Evolutionary conservation across 1,140 invertebrate genomes (phyloP), one percentile per base, ranked within the genome.

Genomic region (Papilio helenus): DNA sequence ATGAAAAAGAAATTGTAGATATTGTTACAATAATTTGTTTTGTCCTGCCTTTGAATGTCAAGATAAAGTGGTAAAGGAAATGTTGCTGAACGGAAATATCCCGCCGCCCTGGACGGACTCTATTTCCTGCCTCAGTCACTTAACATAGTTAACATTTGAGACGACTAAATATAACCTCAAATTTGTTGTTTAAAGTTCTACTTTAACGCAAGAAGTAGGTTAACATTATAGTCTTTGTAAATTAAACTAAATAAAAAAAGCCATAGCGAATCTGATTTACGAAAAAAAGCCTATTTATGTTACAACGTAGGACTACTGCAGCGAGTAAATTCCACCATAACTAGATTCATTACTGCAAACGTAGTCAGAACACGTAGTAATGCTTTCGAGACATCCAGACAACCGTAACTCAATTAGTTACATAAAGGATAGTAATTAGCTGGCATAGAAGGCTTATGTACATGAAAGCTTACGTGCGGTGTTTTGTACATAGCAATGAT

Each of bases 401-500:
- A 68, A 68, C 61, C 61, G 61, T 68, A 68, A 68, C 61, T 68
- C 61, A 68, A 68, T 68, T 68, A 68, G 12, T 68, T 68, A 68
- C 61, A 68, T 68, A 68, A 68, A 68, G 61, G 61, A 68, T 68
- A 68, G 61, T 68, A 68, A 68, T 68, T 68, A 68, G 61, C 61
- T 68, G 5, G 26, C 61, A 29, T 68, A 68, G 61, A 68, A 68
- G 61, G 61, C 61, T 68, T 68, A 68, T 68, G 61, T 68, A 29
- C 26, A 29, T 29, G 61, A 68, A 68, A 68, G 61, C 61, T 68
- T 68, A 68, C 61, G 61, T 68, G 61, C 26, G 61, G 14, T 68
- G 26, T 3, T 26, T 12, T 68, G 26, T 29, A 29, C 23, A 16
- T 68, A 29, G 14, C 10, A 26, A 26, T 61, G 14, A 34, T 34